A percentile compares a stretch with the other conserved stretches of the same genome.
Evolutionary conservation across 2,888 invertebrate genomes (phyloP).

Genomic region (Troglohyphantes excavatus): DNA sequence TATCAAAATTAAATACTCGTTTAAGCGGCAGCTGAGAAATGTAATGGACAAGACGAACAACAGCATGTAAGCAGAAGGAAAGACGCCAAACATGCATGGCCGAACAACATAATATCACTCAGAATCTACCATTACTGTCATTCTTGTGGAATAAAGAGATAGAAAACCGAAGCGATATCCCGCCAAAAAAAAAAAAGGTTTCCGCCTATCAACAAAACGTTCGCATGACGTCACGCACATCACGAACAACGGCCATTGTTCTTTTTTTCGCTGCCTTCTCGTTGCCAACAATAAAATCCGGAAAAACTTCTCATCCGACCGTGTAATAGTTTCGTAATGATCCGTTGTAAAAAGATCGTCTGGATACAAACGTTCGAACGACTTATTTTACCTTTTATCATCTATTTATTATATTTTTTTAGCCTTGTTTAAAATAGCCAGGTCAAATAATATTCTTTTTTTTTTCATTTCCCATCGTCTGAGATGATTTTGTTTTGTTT

Average conservation of each 20-base stretch:
- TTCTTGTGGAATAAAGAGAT: constrained; percentile 55
- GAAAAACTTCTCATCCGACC: constrained; percentile 62
- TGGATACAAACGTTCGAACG: too few relatives aligned
- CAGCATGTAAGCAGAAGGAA: constrained; percentile 46
- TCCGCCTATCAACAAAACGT: constrained; percentile 60
- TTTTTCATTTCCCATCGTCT: constrained; percentile 1
- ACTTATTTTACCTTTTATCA: constrained; percentile 53
- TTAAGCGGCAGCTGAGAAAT: not conserved
- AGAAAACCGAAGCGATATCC: constrained; percentile 15
- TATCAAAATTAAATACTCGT: constrained; percentile 18
- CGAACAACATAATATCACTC: constrained; percentile 51
- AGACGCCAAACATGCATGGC: constrained; percentile 65
- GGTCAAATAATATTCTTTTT: constrained; percentile 39
- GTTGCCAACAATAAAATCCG: constrained; percentile 61
- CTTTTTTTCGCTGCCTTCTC: constrained; percentile 14
- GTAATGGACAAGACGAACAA: constrained; percentile 62
- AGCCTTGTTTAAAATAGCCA: constrained; percentile 70
- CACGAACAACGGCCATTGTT: constrained; percentile 71
- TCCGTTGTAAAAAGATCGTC: constrained; percentile 62
- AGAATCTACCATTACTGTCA: constrained; percentile 66
- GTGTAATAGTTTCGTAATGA: constrained; percentile 72
- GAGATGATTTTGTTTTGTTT: constrained; percentile 16
- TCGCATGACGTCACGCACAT: constrained; percentile 62
- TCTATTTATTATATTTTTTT: constrained; percentile 64
- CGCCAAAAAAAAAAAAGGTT: constrained; percentile 34